Evolutionary conservation across 2,797 vertebrate genomes (phyloP).

Genomic region (Amphiprion clarkii): DNA sequence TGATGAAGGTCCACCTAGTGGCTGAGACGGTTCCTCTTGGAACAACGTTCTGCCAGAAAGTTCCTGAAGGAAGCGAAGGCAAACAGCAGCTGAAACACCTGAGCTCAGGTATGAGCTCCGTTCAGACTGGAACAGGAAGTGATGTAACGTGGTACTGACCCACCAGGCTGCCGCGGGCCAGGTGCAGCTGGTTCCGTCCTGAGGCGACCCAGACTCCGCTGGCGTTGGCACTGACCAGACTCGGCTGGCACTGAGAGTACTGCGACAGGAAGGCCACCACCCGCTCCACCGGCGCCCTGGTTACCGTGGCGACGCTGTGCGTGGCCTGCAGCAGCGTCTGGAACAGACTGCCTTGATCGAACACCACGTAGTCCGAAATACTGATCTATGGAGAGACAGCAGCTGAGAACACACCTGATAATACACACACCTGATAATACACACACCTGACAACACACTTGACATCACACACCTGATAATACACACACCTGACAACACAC

Average conservation of each 20-base stretch:
- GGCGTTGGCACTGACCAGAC: slow-evolving; percentile 90
- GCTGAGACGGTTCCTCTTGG: slow-evolving; percentile 95
- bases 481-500: no score
- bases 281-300: slow-evolving; percentile 93
- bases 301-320: slow-evolving; percentile 92
- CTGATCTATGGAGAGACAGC: slow-evolving; percentile 87
- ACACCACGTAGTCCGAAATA: slow-evolving; percentile 97
- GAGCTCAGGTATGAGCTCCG: neutral
- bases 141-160: slow-evolving; percentile 77
- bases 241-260: slow-evolving; percentile 94
- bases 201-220: slow-evolving; percentile 96
- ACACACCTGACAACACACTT: no score
- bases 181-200: slow-evolving; percentile 94
- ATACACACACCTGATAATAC: no score
- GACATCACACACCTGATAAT: no score
- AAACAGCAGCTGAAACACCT: neutral
- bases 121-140: neutral
- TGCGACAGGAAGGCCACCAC: slow-evolving; percentile 96
- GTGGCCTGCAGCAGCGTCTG: slow-evolving; percentile 95
- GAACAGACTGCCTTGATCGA: slow-evolving; percentile 96
- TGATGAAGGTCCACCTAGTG: slow-evolving; percentile 94
- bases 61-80: slow-evolving; percentile 82
- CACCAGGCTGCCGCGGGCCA: slow-evolving; percentile 92
- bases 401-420: neutral
- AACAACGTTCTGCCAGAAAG: slow-evolving; percentile 93